These are phyloP conservation scores for Leucozona laternaria DNA, from an alignment of 2,888 invertebrate genomes.

Conservation along the genomic window DNA sequence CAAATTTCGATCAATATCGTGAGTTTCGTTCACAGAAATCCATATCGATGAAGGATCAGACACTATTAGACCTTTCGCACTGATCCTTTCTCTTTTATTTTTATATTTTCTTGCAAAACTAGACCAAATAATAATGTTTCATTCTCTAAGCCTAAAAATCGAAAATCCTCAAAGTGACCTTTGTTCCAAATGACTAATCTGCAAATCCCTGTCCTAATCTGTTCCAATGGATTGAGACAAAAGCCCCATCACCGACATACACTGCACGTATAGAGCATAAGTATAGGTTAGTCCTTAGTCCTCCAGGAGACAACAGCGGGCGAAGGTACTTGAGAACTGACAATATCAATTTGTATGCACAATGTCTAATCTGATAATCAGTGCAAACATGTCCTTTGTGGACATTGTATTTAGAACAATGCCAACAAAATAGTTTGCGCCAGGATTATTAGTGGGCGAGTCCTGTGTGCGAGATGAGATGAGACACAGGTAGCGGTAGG, in stretches of 20 bases:
- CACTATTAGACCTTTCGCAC: slow-evolving; percentile 23
- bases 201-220: slow-evolving; percentile 80
- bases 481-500: slow-evolving; percentile 48
- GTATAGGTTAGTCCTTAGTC: too few relatives aligned
- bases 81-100: slow-evolving; percentile 20
- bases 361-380: slow-evolving; percentile 84
- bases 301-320: not conserved
- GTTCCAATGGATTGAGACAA: slow-evolving; percentile 78
- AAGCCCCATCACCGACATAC: slow-evolving; percentile 26
- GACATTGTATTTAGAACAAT: slow-evolving; percentile 82
- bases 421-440: slow-evolving; percentile 82
- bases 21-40: slow-evolving; percentile 41
- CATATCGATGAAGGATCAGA: slow-evolving; percentile 35
- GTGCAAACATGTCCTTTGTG: slow-evolving; percentile 84
- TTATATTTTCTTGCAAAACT: slow-evolving; percentile 27
- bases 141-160: slow-evolving; percentile 56
- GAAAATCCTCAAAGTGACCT: slow-evolving; percentile 65
- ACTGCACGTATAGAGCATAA: not conserved
- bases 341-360: slow-evolving; percentile 84
- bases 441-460: slow-evolving; percentile 79
- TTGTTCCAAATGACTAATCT: slow-evolving; percentile 76
- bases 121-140: slow-evolving; percentile 62
- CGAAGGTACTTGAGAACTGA: slow-evolving; percentile 82
- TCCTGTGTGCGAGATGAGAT: slow-evolving; percentile 28
- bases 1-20: slow-evolving; percentile 62